These are phyloP conservation scores for Melanophora roralis DNA, from an alignment of 2,888 invertebrate species.

Conservation along the genomic window DNA sequence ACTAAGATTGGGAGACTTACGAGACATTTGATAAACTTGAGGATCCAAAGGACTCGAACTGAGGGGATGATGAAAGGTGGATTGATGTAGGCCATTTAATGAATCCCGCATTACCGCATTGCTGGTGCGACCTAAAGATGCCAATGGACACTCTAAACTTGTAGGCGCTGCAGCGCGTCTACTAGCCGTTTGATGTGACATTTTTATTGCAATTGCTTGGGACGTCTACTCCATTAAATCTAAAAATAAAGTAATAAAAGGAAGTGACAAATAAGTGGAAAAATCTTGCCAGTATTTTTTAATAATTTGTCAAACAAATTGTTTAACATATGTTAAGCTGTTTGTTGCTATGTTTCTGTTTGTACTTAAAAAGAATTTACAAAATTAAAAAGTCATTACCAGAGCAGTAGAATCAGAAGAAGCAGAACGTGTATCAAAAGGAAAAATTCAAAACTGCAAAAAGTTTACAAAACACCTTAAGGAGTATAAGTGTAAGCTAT, in stretches of 20 bases:
- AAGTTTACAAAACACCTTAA: slow-evolving; percentile 9
- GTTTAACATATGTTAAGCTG: slow-evolving; percentile 44
- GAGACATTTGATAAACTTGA: slow-evolving; percentile 77
- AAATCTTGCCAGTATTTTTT: not conserved
- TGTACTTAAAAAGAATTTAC: slow-evolving; percentile 15
- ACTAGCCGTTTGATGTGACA: slow-evolving; percentile 74
- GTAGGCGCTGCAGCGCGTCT: slow-evolving; percentile 74
- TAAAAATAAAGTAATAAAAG: slow-evolving; percentile 40
- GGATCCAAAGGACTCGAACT: slow-evolving; percentile 78
- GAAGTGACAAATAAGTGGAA: not conserved
- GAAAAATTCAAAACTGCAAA: not conserved
- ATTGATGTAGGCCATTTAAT: slow-evolving; percentile 69
- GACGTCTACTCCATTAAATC: slow-evolving; percentile 43
- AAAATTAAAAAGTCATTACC: slow-evolving; percentile 52
- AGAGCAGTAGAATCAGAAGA: not conserved
- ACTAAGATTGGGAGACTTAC: slow-evolving; percentile 76
- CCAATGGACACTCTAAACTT: slow-evolving; percentile 80
- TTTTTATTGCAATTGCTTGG: slow-evolving; percentile 60
- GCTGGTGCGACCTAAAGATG: slow-evolving; percentile 79
- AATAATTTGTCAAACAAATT: slow-evolving; percentile 55
- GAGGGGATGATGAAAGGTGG: slow-evolving; percentile 76
- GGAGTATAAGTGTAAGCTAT: not conserved
- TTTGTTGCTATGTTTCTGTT: not conserved
- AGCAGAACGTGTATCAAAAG: not conserved
- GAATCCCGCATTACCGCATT: slow-evolving; percentile 73